Evolutionary conservation across 2,888 invertebrate genomes (phyloP).

Genomic region (Parnassius mnemosyne): DNA sequence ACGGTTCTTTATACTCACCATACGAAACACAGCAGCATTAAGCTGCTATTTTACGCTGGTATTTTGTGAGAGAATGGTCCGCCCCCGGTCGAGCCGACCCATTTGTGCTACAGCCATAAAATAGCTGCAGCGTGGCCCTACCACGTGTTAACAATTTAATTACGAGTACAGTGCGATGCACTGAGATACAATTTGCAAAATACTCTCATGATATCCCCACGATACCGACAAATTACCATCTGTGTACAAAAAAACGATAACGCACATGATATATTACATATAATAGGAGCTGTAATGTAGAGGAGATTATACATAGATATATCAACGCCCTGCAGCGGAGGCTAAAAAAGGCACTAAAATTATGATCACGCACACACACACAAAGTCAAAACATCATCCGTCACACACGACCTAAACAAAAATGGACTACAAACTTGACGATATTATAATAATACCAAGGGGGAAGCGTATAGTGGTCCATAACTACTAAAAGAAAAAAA

Average conservation of each 20-base stretch:
- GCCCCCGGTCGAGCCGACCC: no score
- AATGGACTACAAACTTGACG: slow-evolving; percentile 64
- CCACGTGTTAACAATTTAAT: no score
- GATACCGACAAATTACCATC: slow-evolving; percentile 15
- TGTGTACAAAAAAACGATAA: slow-evolving; percentile 9
- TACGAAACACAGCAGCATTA: no score
- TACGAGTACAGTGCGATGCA: slow-evolving; percentile 11
- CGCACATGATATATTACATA: slow-evolving; percentile 21
- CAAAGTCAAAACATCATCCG: slow-evolving; percentile 64
- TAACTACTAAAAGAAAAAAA: slow-evolving; percentile 44
- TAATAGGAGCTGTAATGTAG: slow-evolving; percentile 13
- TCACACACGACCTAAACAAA: slow-evolving; percentile 63
- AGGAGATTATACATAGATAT: slow-evolving; percentile 19
- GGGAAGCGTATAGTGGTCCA: slow-evolving; percentile 39
- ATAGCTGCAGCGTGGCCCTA: no score
- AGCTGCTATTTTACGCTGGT: no score
- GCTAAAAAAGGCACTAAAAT: slow-evolving; percentile 31
- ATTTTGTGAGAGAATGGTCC: no score
- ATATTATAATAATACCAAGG: slow-evolving; percentile 76
- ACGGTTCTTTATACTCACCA: no score
- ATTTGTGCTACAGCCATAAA: no score
- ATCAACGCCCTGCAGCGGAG: slow-evolving; percentile 29
- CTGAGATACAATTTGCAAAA: not conserved
- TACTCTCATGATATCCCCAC: slow-evolving; percentile 14
- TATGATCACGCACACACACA: slow-evolving; percentile 26